Evolutionary conservation across 2,888 invertebrate genomes (phyloP).

Genomic region (Rotaria magnacalcarata): DNA sequence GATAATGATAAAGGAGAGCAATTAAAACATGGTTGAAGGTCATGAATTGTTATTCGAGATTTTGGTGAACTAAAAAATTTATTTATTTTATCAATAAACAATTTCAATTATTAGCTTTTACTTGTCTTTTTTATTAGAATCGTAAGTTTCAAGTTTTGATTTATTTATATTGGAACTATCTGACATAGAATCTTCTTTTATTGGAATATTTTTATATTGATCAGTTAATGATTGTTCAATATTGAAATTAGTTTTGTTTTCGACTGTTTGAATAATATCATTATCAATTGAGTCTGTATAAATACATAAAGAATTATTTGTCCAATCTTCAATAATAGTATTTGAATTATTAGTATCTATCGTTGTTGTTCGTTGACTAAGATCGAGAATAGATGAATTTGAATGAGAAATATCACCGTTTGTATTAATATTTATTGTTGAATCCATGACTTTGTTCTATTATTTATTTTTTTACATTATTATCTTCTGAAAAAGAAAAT

Average conservation of each 20-base stretch:
- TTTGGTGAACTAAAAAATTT: background rate
- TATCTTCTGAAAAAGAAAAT: background rate
- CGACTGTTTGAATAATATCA: background rate
- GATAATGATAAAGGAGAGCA: background rate
- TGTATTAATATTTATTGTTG: background rate
- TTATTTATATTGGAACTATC: background rate
- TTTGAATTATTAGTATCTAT: background rate
- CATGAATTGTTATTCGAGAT: background rate
- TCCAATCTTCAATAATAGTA: background rate
- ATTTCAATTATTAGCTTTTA: background rate
- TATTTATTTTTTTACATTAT: background rate
- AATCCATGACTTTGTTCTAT: background rate
- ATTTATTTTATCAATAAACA: no score
- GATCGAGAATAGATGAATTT: background rate
- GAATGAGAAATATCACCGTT: background rate
- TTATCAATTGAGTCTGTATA: background rate
- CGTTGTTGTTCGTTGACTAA: conserved; percentile 15
- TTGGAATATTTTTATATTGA: background rate
- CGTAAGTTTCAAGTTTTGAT: background rate
- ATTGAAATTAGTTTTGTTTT: background rate
- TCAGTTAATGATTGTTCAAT: conserved; percentile 26
- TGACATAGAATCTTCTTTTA: background rate
- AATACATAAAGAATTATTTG: background rate
- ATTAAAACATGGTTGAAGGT: background rate
- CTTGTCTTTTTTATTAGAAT: background rate